A percentile compares a stretch with the other conserved stretches of the same genome.
These are phyloP conservation scores for Sinodicranocentrus sp. DNA, from an alignment of 2,888 invertebrate genomes.

Conservation along the genomic window DNA sequence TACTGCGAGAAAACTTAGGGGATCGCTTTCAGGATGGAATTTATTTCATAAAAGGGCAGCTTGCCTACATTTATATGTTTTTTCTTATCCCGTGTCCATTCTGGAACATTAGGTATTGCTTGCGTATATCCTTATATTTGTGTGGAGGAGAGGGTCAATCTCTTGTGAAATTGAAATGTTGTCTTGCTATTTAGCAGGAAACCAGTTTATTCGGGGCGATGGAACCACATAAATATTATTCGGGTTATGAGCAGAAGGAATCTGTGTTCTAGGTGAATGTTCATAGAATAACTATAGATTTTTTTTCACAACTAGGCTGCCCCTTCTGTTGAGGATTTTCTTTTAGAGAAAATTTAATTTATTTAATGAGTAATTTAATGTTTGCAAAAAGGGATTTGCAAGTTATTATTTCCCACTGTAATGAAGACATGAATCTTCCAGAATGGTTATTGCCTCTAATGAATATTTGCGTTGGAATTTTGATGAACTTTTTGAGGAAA, in stretches of 20 bases:
- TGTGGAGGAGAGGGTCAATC: background rate
- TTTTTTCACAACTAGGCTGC: background rate
- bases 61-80: too few species aligned
- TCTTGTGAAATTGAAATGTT: conserved; percentile 36
- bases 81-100: too few species aligned
- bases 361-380: conserved; percentile 47
- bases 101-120: too few species aligned
- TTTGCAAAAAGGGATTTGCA: conserved; percentile 34
- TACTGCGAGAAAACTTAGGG: background rate
- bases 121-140: too few species aligned
- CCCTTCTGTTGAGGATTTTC: background rate
- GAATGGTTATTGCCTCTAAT: conserved; percentile 46
- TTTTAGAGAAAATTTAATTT: conserved; percentile 33
- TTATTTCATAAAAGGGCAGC: too few species aligned
- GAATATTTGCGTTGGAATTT: conserved; percentile 7
- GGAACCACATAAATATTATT: conserved; percentile 42
- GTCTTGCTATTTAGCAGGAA: conserved; percentile 29
- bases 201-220: conserved; percentile 28
- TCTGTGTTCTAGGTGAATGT: too few species aligned
- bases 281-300: too few species aligned
- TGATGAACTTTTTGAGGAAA: conserved; percentile 7
- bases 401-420: conserved; percentile 13
- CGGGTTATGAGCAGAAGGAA: conserved; percentile 1
- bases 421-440: conserved; percentile 50
- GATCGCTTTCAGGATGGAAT: too few species aligned